Evolutionary conservation across 2,797 vertebrate species (phyloP).

Genomic region (Falco peregrinus): DNA sequence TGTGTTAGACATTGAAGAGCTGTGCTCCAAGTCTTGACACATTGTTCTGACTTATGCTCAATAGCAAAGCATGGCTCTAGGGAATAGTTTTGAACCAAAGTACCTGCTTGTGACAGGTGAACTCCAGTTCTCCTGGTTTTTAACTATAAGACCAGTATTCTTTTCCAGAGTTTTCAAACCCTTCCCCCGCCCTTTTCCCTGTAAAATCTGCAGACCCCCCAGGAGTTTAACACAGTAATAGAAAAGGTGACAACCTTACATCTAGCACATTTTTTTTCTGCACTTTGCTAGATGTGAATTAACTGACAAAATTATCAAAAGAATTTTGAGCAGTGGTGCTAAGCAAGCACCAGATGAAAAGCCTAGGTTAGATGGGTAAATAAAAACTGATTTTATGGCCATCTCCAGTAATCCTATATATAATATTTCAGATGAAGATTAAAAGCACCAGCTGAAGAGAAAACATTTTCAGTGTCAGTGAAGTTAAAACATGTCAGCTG

Average conservation of each 20-base stretch:
- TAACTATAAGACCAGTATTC: slow-evolving; percentile 72
- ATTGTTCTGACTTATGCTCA: slow-evolving; percentile 67
- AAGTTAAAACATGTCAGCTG: slow-evolving; percentile 69
- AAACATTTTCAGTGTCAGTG: slow-evolving; percentile 61
- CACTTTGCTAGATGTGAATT: slow-evolving; percentile 56
- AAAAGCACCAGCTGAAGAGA: slow-evolving; percentile 43
- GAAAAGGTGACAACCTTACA: slow-evolving; percentile 55
- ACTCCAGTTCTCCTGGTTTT: slow-evolving; percentile 55
- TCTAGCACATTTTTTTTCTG: slow-evolving; percentile 7
- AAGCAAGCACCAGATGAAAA: background rate
- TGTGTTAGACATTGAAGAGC: slow-evolving; percentile 64
- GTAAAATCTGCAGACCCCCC: slow-evolving; percentile 26
- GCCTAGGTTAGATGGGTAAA: slow-evolving; percentile 16
- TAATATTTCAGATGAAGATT: slow-evolving; percentile 39
- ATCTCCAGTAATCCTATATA: background rate
- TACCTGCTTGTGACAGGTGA: slow-evolving; percentile 74
- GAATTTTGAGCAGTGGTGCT: background rate
- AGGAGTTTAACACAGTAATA: slow-evolving; percentile 28
- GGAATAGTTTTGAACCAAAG: slow-evolving; percentile 70
- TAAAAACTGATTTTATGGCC: slow-evolving; percentile 9
- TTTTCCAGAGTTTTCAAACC: slow-evolving; percentile 48
- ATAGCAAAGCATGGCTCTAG: slow-evolving; percentile 52
- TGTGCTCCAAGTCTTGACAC: slow-evolving; percentile 64
- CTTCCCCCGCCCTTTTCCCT: background rate
- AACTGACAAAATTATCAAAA: slow-evolving; percentile 34